Evolutionary conservation across 2,113 vertebrate genomes (phyloP).

Genomic region (Rhadina sibilatrix): DNA sequence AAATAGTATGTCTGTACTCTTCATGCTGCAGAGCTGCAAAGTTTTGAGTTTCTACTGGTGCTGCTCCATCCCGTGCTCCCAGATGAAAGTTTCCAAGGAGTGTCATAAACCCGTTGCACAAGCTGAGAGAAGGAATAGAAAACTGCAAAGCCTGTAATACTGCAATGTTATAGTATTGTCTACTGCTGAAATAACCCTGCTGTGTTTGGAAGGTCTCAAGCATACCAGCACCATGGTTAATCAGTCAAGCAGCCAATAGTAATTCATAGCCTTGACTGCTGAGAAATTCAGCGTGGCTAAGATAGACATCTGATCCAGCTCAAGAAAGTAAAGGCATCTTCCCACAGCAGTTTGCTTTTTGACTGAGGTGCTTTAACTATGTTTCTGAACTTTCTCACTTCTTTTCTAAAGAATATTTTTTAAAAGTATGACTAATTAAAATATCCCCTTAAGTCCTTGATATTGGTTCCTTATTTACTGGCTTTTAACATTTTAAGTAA

Average conservation of each 20-base stretch:
- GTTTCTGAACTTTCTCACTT: not conserved
- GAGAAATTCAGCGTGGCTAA: not conserved
- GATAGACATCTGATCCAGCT: not conserved
- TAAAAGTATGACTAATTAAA: not conserved
- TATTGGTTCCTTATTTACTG: not conserved
- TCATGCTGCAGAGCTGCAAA: not conserved
- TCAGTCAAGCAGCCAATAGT: not conserved
- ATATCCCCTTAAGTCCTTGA: not conserved
- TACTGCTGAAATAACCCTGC: slow-evolving; percentile 4
- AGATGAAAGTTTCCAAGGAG: not conserved
- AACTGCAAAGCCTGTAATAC: not conserved
- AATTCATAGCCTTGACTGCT: slow-evolving; percentile 4
- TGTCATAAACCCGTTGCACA: not conserved
- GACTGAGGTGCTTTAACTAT: not conserved
- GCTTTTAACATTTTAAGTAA: not conserved
- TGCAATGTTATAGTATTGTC: not conserved
- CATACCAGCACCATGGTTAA: slow-evolving; percentile 27
- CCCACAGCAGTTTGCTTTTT: not conserved
- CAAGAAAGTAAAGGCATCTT: not conserved
- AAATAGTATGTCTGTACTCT: not conserved
- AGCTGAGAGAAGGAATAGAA: not conserved
- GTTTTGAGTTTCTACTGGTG: not conserved
- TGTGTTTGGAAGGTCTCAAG: slow-evolving; percentile 30
- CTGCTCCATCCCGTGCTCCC: not conserved
- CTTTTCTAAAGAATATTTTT: not conserved